Percentiles rank a stretch among this genome's conserved stretches.
Evolutionary conservation across 53 echinoderm and acorn worm genomes (phyloP).

Genomic region (Paelopatides confundens): DNA sequence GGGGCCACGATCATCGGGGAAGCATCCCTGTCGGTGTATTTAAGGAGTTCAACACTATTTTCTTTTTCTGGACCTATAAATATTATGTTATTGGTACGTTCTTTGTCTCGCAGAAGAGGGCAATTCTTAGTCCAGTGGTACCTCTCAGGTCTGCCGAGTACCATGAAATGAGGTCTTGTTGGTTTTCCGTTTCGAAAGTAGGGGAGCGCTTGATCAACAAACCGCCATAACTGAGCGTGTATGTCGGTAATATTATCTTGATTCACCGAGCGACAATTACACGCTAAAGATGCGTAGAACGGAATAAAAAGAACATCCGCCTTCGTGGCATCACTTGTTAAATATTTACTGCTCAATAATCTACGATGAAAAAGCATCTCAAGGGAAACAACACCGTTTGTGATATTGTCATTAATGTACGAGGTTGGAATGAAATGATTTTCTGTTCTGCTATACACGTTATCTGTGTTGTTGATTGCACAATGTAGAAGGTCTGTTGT

Average conservation of each 20-base stretch:
- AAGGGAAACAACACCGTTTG: slow-evolving; percentile 1
- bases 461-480: not conserved
- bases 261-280: slow-evolving; percentile 66
- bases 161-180: slow-evolving; percentile 82
- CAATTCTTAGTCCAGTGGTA: slow-evolving; percentile 86
- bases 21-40: slow-evolving; percentile 75
- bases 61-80: slow-evolving; percentile 89
- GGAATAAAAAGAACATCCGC: slow-evolving; percentile 89
- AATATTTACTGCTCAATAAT: slow-evolving; percentile 60
- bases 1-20: slow-evolving; percentile 84
- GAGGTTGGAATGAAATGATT: not conserved
- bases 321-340: slow-evolving; percentile 71
- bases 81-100: slow-evolving; percentile 69
- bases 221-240: slow-evolving; percentile 76
- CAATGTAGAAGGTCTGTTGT: slow-evolving; percentile 78
- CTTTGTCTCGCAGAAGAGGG: slow-evolving; percentile 75
- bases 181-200: slow-evolving; percentile 78
- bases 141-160: slow-evolving; percentile 77
- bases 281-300: slow-evolving; percentile 83
- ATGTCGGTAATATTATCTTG: slow-evolving; percentile 60
- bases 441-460: not conserved
- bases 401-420: not conserved
- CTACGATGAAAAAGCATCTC: slow-evolving; percentile 85
- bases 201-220: slow-evolving; percentile 59
- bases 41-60: slow-evolving; percentile 66